These are phyloP conservation scores for Andrena bucephala DNA, from an alignment of 2,888 invertebrate species.

Conservation along the genomic window DNA sequence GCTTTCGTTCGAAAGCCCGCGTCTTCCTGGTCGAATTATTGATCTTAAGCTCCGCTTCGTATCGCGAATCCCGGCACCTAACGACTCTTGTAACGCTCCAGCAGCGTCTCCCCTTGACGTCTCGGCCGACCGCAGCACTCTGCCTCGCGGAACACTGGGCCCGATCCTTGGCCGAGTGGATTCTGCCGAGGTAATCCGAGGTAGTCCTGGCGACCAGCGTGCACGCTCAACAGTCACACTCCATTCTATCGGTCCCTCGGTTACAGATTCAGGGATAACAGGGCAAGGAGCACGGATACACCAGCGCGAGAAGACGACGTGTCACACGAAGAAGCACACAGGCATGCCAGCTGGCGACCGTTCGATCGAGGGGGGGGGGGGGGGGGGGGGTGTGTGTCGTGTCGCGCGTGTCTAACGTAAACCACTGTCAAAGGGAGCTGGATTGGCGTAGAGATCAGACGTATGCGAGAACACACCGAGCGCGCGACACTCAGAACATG, in stretches of 20 bases:
- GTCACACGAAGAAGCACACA: background rate
- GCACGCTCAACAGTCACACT: conserved; percentile 16
- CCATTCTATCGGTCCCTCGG: background rate
- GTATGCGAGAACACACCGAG: conserved; percentile 59
- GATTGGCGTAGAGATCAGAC: background rate
- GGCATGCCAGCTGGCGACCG: background rate
- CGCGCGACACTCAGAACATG: conserved; percentile 59
- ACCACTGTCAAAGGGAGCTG: conserved; percentile 18
- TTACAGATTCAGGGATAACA: background rate
- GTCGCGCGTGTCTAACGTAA: background rate
- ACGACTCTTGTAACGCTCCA: conserved; percentile 43
- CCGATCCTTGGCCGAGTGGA: no score
- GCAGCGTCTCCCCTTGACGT: conserved; percentile 11
- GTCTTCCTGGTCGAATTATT: conserved; percentile 60
- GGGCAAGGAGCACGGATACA: background rate
- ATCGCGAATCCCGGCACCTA: conserved; percentile 55
- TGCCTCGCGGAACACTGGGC: background rate
- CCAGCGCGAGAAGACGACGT: background rate
- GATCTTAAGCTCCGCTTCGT: conserved; percentile 62
- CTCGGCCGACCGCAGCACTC: background rate
- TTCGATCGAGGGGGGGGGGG: background rate
- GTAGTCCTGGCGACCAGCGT: background rate
- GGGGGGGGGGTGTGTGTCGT: no score
- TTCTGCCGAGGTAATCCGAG: background rate
- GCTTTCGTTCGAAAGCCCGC: conserved; percentile 47